Conservation (phyloP, 2,113 vertebrate species). For the Thunnus thynnus region DNA sequence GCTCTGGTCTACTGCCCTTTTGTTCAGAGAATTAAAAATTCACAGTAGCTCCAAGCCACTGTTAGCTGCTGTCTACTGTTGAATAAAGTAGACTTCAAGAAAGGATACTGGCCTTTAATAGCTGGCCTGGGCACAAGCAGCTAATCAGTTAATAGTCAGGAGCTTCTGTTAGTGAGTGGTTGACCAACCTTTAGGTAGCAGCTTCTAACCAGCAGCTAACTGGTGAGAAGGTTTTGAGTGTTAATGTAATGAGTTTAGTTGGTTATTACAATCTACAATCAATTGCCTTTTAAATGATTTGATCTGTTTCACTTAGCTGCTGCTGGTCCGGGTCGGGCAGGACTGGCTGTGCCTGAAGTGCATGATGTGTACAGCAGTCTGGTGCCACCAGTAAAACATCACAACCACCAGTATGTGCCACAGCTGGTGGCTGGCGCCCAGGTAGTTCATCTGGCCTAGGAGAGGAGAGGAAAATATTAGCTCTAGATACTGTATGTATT, state of each 20-base stretch:
- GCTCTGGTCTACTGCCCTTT: background rate
- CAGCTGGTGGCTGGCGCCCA: conserved; percentile 97
- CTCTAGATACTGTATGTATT: background rate
- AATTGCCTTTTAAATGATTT: background rate
- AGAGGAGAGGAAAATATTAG: background rate
- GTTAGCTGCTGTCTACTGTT: background rate
- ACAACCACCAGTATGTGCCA: conserved; percentile 98
- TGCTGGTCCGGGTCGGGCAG: conserved; percentile 80
- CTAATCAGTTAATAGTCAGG: background rate
- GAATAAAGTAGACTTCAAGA: background rate
- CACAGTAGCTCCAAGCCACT: background rate
- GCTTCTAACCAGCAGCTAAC: conserved; percentile 12
- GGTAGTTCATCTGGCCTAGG: conserved; percentile 96
- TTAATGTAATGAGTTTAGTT: background rate
- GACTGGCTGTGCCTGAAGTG: conserved; percentile 93
- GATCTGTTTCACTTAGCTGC: conserved; percentile 50
- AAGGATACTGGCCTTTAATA: conserved; percentile 12
- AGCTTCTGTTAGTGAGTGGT: conserved; percentile 18
- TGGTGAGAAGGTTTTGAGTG: background rate
- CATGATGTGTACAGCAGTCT: conserved; percentile 94
- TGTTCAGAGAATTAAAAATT: background rate
- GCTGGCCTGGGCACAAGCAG: background rate
- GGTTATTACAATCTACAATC: background rate
- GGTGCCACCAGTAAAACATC: conserved; percentile 99
- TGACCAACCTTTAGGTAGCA: conserved; percentile 2